Percentiles rank a stretch among this genome's conserved stretches.
Evolutionary conservation across 2,797 vertebrate genomes (phyloP).

Genomic region (Cossypha niveicapilla): DNA sequence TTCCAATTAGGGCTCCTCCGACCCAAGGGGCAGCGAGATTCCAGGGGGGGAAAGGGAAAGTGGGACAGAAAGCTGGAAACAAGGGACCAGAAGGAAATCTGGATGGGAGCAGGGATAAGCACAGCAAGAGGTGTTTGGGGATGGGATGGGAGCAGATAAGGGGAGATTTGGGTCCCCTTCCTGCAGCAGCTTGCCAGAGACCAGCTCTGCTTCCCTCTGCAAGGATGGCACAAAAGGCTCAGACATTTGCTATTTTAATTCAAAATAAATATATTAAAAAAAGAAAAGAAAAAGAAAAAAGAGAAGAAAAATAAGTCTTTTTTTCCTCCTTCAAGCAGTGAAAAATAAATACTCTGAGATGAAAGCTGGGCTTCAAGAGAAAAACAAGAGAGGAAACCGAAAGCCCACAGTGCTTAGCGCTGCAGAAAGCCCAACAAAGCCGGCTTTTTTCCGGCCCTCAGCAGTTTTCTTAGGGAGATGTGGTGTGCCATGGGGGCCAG

Average conservation of each 20-base stretch:
- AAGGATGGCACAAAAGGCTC: neutral
- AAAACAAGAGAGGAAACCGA: constrained; percentile 71
- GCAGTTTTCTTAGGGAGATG: constrained; percentile 74
- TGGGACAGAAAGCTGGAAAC: neutral
- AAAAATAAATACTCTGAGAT: constrained; percentile 71
- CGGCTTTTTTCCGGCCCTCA: constrained; percentile 67
- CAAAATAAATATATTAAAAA: constrained; percentile 39
- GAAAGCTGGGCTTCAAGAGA: constrained; percentile 74
- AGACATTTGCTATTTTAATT: constrained; percentile 37
- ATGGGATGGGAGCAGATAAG: neutral
- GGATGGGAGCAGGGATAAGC: neutral
- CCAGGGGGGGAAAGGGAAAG: neutral
- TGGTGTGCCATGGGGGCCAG: constrained; percentile 25
- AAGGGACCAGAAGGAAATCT: neutral
- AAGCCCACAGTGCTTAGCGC: constrained; percentile 68
- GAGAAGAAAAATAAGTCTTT: neutral
- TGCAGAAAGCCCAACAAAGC: constrained; percentile 77
- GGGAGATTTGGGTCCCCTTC: neutral
- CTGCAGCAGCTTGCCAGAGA: constrained; percentile 2
- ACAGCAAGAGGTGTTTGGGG: neutral
- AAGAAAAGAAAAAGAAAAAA: neutral
- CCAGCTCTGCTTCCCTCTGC: neutral
- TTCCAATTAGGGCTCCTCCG: constrained; percentile 56
- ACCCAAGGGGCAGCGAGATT: neutral
- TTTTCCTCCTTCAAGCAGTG: constrained; percentile 15